Conservation (phyloP, 2,888 invertebrate genomes). For the Hymenopus coronatus region DNA sequence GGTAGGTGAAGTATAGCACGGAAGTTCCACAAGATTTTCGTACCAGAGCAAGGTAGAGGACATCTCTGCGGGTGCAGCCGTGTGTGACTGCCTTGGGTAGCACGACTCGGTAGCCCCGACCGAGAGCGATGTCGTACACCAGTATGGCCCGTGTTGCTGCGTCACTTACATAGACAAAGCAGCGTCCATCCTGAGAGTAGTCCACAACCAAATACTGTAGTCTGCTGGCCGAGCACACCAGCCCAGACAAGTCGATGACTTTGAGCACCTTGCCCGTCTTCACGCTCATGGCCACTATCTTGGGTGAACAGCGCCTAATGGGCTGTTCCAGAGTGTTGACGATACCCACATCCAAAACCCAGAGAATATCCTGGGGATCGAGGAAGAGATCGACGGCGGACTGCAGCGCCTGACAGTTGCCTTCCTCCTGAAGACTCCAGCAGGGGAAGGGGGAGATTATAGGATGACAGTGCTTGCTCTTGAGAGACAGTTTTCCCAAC, state of each 20-base stretch:
- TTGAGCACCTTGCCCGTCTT: conserved; percentile 58
- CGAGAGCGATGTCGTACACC: conserved; percentile 63
- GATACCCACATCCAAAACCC: conserved; percentile 70
- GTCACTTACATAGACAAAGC: conserved; percentile 59
- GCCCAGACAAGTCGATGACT: conserved; percentile 57
- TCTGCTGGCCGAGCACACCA: conserved; percentile 58
- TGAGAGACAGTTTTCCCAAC: conserved; percentile 55
- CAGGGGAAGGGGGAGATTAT: conserved; percentile 61
- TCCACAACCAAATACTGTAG: conserved; percentile 70
- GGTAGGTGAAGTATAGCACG: conserved; percentile 61
- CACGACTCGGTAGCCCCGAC: conserved; percentile 62
- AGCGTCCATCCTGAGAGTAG: conserved; percentile 55
- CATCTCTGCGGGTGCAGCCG: conserved; percentile 56
- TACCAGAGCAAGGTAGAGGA: conserved; percentile 64
- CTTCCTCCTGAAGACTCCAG: conserved; percentile 62
- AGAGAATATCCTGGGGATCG: conserved; percentile 64
- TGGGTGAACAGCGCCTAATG: conserved; percentile 58
- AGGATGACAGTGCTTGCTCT: conserved; percentile 51
- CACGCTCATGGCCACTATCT: conserved; percentile 62
- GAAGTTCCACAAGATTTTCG: conserved; percentile 57
- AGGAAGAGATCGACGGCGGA: conserved; percentile 65
- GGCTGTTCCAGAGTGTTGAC: conserved; percentile 65
- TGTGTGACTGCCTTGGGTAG: conserved; percentile 54
- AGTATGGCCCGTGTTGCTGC: conserved; percentile 65
- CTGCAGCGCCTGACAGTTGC: conserved; percentile 62